phyloP scores from a whole-genome alignment of 2,113 vertebrate genomes.

The Alces alces region DNA sequence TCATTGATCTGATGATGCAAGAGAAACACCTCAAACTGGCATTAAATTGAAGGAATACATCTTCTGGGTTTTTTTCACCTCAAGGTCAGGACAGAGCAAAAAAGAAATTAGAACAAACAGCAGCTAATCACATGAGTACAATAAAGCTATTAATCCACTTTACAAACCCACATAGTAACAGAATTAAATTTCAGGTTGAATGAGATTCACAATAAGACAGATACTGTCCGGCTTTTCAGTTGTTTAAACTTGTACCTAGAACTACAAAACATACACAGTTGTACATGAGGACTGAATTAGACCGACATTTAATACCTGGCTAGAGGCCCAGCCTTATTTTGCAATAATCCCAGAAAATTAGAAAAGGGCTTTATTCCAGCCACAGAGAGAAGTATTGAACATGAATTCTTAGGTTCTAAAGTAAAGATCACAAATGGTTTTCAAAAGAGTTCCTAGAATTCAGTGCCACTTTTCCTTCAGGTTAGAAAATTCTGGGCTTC shows the following conservation, averaged over 20 bases:
- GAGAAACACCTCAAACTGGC: constrained; percentile 98
- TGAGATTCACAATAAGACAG: constrained; percentile 74
- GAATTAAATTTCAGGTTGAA: constrained; percentile 79
- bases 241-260: constrained; percentile 55
- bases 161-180: constrained; percentile 81
- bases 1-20: constrained; percentile 99
- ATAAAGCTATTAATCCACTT: constrained; percentile 90
- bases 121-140: constrained; percentile 84
- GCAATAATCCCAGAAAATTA: background rate
- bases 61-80: constrained; percentile 87
- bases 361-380: background rate
- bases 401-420: background rate
- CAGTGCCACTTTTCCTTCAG: background rate
- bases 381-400: background rate
- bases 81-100: constrained; percentile 86
- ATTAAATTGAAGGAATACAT: constrained; percentile 99
- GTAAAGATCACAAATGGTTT: background rate
- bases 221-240: constrained; percentile 4
- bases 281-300: constrained; percentile 33
- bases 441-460: background rate
- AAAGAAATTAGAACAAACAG: constrained; percentile 89
- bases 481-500: background rate
- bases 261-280: constrained; percentile 35
- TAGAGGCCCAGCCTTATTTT: background rate
- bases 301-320: background rate